These are phyloP conservation scores for Gopherus evgoodei DNA, from an alignment of 2,113 vertebrate species.

Conservation along the genomic window DNA sequence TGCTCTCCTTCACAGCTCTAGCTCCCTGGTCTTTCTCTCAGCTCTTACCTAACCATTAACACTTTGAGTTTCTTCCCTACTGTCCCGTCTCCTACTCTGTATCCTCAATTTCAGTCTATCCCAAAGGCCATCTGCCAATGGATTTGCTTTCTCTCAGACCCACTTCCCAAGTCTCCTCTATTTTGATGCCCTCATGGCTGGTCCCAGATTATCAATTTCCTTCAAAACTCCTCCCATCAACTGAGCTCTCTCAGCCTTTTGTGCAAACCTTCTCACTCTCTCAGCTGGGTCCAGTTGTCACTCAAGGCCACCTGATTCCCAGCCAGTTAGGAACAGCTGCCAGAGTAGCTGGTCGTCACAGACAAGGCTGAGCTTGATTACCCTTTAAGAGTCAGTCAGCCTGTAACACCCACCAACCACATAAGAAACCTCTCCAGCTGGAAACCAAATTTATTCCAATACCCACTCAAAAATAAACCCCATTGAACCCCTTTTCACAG, in stretches of 20 bases:
- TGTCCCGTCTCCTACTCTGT: not conserved
- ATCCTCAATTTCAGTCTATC: not conserved
- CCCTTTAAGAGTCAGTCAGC: not conserved
- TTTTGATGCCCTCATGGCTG: not conserved
- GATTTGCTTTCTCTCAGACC: not conserved
- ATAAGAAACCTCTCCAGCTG: not conserved
- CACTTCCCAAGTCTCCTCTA: not conserved
- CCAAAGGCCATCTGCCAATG: not conserved
- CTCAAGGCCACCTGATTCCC: not conserved
- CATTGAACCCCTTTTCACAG: not conserved
- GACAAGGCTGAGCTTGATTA: not conserved
- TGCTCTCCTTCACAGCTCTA: not conserved
- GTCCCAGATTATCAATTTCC: not conserved
- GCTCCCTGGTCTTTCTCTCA: not conserved
- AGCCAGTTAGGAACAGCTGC: not conserved
- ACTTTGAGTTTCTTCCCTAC: not conserved
- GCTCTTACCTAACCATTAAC: not conserved
- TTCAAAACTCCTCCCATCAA: not conserved
- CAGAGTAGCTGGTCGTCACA: not conserved
- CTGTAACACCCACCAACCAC: not conserved
- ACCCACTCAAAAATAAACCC: not conserved
- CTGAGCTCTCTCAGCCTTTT: not conserved
- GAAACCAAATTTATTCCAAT: not conserved
- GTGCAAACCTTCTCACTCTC: not conserved
- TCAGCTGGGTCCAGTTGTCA: not conserved